A percentile compares a stretch with the other conserved stretches of the same genome.
Evolutionary conservation across 2,888 invertebrate genomes (phyloP).

Genomic region (Drosophila subsilvestris): DNA sequence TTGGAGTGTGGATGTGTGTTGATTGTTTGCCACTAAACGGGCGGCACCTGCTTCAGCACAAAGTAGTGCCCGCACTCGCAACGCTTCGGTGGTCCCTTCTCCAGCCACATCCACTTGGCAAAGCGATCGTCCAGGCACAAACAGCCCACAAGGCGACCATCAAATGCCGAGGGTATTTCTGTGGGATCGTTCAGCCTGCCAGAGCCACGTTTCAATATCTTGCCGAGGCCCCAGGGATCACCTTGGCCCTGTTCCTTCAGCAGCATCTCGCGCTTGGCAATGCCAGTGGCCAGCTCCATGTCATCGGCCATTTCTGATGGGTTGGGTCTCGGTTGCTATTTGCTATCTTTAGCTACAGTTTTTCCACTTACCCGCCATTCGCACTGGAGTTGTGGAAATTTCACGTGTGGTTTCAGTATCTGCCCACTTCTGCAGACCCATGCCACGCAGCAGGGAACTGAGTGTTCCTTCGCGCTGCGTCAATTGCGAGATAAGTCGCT

Average conservation of each 20-base stretch:
- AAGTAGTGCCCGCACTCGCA: conserved; percentile 99
- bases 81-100: conserved; percentile 93
- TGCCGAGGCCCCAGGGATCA: conserved; percentile 91
- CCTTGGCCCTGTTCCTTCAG: conserved; percentile 93
- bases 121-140: conserved; percentile 96
- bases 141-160: conserved; percentile 96
- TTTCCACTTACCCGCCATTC: conserved; percentile 51
- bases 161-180: conserved; percentile 94
- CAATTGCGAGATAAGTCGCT: conserved; percentile 65
- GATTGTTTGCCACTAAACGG: conserved; percentile 84
- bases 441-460: conserved; percentile 32
- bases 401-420: conserved; percentile 33
- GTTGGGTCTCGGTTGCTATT: not conserved
- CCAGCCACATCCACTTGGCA: conserved; percentile 97
- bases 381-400: conserved; percentile 52
- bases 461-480: conserved; percentile 56
- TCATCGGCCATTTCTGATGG: conserved; percentile 91
- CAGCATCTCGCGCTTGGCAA: conserved; percentile 94
- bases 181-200: conserved; percentile 94
- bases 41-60: conserved; percentile 91
- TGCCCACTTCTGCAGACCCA: conserved; percentile 40
- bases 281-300: conserved; percentile 95
- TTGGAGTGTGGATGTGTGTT: not conserved
- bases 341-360: not conserved
- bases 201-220: conserved; percentile 89